A percentile compares a stretch with the other conserved stretches of the same genome.
Conservation (phyloP, 2,113 vertebrate genomes). For the Sardina pilchardus region DNA sequence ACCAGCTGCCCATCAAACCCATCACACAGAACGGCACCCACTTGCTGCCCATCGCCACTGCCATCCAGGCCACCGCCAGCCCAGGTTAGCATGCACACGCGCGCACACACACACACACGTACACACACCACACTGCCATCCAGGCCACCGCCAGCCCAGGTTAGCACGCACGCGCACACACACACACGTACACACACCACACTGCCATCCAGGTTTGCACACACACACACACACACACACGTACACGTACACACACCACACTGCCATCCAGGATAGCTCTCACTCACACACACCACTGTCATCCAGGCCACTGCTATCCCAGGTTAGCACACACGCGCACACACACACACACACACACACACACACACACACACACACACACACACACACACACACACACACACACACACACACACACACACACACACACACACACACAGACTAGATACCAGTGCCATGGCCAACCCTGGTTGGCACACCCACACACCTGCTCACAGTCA, state of each 20-base stretch:
- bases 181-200: neutral
- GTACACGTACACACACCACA: neutral
- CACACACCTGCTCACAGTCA: neutral
- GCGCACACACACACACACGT: constrained; percentile 15
- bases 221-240: neutral
- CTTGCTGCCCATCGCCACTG: constrained; percentile 79
- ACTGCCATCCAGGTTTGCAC: too few relatives aligned
- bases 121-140: neutral
- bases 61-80: constrained; percentile 75
- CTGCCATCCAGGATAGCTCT: too few relatives aligned
- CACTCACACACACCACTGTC: neutral
- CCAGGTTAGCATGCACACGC: constrained; percentile 66
- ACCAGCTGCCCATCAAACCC: constrained; percentile 95
- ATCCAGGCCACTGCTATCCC: neutral
- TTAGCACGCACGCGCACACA: neutral
- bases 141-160: too few relatives aligned
- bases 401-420: neutral
- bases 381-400: neutral
- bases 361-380: too few relatives aligned
- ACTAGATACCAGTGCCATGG: constrained; percentile 49
- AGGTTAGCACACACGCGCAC: too few relatives aligned
- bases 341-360: too few relatives aligned
- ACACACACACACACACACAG: neutral
- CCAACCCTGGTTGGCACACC: constrained; percentile 71
- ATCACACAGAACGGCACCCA: constrained; percentile 94